Percentiles rank a stretch among this genome's conserved stretches.
Conservation (phyloP, 2,113 vertebrate species). For the western clawed frog (Xenopus tropicalis) region UCB_Xtro_10.0 CM004444.2:136315001-136315500, state of each 20-base stretch:
- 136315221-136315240: constrained; percentile 50
- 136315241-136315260: constrained; percentile 35
- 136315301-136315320: constrained; percentile 46
- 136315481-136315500: too few species aligned
- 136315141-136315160: constrained; percentile 58
- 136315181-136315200: constrained; percentile 53
- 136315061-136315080: constrained; percentile 16
- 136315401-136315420: neutral
- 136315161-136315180: constrained; percentile 40
- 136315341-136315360: constrained; percentile 1
- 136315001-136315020: constrained; percentile 20
- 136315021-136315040: neutral
- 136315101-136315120: constrained; percentile 14
- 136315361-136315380: neutral
- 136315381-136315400: neutral
- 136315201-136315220: constrained; percentile 61
- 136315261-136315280: constrained; percentile 18
- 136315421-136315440: too few species aligned
- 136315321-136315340: constrained; percentile 41
- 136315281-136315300: constrained; percentile 41
- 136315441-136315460: neutral
- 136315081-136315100: constrained; percentile 47
- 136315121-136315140: constrained; percentile 47
- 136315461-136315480: neutral
- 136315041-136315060: constrained; percentile 18